These are phyloP conservation scores for Chromis chromis DNA, from an alignment of 2,797 vertebrate species.

Conservation along the genomic window DNA sequence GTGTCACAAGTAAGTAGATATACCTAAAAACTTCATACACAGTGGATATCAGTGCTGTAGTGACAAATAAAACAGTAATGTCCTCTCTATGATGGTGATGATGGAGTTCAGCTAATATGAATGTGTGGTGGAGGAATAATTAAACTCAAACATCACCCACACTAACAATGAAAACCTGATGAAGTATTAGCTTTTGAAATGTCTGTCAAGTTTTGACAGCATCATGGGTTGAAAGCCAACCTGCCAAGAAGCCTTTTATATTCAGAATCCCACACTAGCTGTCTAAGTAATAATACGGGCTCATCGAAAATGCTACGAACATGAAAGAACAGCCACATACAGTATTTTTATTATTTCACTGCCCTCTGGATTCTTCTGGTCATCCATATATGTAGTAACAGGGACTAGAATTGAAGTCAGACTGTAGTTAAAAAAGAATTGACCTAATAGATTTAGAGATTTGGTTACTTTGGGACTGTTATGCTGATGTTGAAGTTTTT, in stretches of 20 bases:
- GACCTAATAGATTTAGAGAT: neutral
- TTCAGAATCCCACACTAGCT: neutral
- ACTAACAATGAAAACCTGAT: neutral
- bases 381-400: no score
- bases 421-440: neutral
- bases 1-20: no score
- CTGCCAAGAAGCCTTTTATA: conserved; percentile 11
- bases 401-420: neutral
- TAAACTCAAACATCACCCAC: conserved; percentile 16
- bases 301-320: neutral
- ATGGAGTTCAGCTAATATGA: neutral
- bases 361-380: neutral
- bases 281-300: neutral
- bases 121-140: neutral
- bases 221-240: conserved; percentile 1
- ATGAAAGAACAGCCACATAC: neutral
- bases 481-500: neutral
- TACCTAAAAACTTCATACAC: neutral
- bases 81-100: no score
- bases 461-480: no score
- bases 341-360: neutral
- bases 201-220: conserved; percentile 15
- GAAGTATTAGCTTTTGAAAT: neutral
- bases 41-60: neutral
- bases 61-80: neutral